phyloP scores from a whole-genome alignment of 2,113 vertebrate species.

The Sinocyclocheilus grahami region DNA sequence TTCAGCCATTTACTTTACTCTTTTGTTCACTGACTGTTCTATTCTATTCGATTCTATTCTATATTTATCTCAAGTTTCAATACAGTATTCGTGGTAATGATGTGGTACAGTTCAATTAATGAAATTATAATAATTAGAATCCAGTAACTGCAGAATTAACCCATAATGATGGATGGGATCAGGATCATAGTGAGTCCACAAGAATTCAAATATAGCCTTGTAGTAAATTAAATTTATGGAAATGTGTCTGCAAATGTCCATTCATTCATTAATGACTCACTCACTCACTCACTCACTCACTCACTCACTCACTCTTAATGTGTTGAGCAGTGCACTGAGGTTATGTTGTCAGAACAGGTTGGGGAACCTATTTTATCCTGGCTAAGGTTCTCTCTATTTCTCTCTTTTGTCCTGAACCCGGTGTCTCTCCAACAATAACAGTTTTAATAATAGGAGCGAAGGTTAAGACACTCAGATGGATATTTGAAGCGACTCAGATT shows the following conservation, averaged over 20 bases:
- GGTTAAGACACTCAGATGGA: constrained; percentile 32
- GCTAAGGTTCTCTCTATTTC: not conserved
- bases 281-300: not conserved
- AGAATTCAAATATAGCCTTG: not conserved
- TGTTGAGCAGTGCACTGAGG: not conserved
- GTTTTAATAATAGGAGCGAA: constrained; percentile 11
- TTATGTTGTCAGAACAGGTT: constrained; percentile 19
- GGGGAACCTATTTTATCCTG: constrained; percentile 12
- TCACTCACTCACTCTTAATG: not conserved
- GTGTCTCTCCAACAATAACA: constrained; percentile 30
- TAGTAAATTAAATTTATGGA: constrained; percentile 4
- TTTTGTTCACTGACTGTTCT: not conserved
- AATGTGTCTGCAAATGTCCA: not conserved
- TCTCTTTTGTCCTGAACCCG: not conserved
- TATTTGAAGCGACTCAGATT: constrained; percentile 30
- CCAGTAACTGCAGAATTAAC: not conserved
- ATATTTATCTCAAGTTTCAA: not conserved
- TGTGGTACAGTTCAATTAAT: not conserved
- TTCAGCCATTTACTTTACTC: not conserved
- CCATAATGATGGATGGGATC: not conserved
- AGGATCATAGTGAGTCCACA: not conserved
- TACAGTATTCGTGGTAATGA: not conserved
- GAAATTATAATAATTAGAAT: not conserved
- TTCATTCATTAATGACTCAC: not conserved
- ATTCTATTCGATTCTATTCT: not conserved